These are phyloP conservation scores for Herpetotheres cachinnans DNA, from an alignment of 2,113 vertebrate species.

Conservation along the genomic window DNA sequence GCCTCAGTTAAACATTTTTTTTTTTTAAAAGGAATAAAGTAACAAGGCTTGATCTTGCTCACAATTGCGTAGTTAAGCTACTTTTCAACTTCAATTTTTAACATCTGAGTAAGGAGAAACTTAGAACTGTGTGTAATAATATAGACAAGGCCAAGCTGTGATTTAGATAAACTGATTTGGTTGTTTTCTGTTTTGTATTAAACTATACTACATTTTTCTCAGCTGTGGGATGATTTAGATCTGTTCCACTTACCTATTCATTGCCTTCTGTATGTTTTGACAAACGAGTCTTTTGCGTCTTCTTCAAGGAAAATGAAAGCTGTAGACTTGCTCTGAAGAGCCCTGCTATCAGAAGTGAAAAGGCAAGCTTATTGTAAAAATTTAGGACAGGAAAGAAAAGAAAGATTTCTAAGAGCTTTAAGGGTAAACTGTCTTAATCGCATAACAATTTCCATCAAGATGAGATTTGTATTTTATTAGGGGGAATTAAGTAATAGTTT, in stretches of 20 bases:
- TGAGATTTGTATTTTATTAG: background rate
- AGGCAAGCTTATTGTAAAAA: background rate
- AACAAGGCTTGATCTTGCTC: background rate
- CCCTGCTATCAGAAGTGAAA: background rate
- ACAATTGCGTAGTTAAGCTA: background rate
- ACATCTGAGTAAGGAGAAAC: background rate
- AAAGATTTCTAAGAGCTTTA: background rate
- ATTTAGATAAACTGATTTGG: background rate
- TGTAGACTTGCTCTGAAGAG: background rate
- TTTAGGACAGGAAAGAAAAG: background rate
- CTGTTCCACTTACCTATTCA: background rate
- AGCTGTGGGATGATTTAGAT: background rate
- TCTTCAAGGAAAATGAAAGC: background rate
- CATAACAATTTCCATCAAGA: background rate
- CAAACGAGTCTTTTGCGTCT: background rate
- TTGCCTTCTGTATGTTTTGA: constrained; percentile 13
- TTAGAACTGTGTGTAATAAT: background rate
- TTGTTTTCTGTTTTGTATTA: constrained; percentile 1
- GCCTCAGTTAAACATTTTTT: background rate
- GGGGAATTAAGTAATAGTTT: background rate
- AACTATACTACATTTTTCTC: background rate
- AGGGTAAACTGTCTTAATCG: background rate
- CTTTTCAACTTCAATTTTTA: background rate
- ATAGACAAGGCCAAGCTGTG: background rate
- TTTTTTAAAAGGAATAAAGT: background rate